phyloP scores from a whole-genome alignment of 2,113 vertebrate genomes.

The Probosciger aterrimus region DNA sequence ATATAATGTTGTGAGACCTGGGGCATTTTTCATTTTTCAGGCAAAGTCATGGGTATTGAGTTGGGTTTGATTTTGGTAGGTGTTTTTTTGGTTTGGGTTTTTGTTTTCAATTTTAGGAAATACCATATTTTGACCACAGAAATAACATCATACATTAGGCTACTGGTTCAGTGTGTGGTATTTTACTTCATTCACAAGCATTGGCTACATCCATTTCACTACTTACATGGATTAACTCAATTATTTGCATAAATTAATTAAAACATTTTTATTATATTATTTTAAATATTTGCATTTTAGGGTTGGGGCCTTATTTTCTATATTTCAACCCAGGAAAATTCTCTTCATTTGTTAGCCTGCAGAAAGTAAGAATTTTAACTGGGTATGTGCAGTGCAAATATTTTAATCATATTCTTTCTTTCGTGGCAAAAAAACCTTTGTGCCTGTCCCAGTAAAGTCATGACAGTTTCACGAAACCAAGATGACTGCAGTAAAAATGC shows the following conservation, averaged over 20 bases:
- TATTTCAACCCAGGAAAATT: neutral
- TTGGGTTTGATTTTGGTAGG: neutral
- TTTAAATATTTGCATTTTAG: neutral
- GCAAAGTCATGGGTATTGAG: neutral
- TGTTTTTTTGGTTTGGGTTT: neutral
- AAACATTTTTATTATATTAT: neutral
- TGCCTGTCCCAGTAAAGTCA: neutral
- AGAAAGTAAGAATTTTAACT: neutral
- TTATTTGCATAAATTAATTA: neutral
- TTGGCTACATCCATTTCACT: neutral
- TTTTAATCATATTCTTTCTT: neutral
- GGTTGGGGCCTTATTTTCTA: neutral
- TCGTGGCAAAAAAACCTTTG: neutral
- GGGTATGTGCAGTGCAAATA: neutral
- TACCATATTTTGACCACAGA: neutral
- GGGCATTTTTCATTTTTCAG: neutral
- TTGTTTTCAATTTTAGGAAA: neutral
- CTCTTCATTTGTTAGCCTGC: neutral
- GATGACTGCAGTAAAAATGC: neutral
- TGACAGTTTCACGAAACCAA: neutral
- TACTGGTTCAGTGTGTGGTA: neutral
- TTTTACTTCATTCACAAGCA: neutral
- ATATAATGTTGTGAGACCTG: neutral
- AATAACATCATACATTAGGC: neutral
- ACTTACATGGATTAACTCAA: neutral